These are phyloP conservation scores for Myotis yumanensis DNA, from an alignment of 2,113 vertebrate genomes.

Conservation along the genomic window DNA sequence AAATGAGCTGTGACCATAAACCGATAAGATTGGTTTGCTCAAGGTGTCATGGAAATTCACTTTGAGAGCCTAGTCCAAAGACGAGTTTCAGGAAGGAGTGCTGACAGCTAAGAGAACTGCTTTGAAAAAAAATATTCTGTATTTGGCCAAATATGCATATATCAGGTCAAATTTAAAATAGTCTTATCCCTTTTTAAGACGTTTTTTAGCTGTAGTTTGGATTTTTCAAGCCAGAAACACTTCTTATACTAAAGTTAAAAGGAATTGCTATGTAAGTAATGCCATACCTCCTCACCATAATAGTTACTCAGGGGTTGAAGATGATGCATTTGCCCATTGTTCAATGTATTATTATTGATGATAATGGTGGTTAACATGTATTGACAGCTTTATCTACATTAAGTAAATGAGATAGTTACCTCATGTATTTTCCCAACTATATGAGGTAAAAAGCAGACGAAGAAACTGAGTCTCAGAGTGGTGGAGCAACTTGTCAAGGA, in stretches of 20 bases:
- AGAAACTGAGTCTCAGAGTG: not conserved
- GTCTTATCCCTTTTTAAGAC: not conserved
- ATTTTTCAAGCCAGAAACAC: not conserved
- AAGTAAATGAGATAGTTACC: not conserved
- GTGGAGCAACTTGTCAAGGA: not conserved
- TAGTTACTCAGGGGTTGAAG: not conserved
- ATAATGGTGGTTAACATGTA: too few relatives aligned
- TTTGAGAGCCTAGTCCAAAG: not conserved
- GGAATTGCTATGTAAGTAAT: not conserved
- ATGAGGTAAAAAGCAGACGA: not conserved
- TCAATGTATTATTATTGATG: not conserved
- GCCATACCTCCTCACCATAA: not conserved
- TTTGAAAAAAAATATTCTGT: conserved; percentile 18
- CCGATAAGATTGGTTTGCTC: conserved; percentile 22
- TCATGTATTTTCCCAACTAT: not conserved
- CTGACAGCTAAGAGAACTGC: not conserved
- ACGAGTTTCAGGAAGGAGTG: not conserved
- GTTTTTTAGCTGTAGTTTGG: not conserved
- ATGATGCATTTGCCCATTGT: not conserved
- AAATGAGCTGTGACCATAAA: conserved; percentile 37
- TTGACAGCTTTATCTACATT: not conserved
- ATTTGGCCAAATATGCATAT: not conserved
- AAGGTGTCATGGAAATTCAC: not conserved
- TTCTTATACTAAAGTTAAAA: not conserved
- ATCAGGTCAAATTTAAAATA: not conserved